A percentile compares a stretch with the other conserved stretches of the same genome.
These are phyloP conservation scores for Solea solea DNA, from an alignment of 2,113 vertebrate genomes.

Conservation along the genomic window DNA sequence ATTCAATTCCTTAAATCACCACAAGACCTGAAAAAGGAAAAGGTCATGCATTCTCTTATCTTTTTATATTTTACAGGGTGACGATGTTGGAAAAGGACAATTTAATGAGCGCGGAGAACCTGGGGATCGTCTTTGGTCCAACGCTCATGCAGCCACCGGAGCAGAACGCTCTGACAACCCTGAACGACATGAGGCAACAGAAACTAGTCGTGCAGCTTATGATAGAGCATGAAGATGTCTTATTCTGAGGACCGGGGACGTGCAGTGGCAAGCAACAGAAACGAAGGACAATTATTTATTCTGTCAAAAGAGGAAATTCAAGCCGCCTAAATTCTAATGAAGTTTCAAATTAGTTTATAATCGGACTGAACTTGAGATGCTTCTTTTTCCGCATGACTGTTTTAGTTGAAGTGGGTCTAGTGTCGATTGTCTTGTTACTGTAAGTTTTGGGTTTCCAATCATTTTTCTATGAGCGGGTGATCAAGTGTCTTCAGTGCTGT, in stretches of 20 bases:
- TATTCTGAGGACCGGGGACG: slow-evolving; percentile 84
- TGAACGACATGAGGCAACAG: slow-evolving; percentile 98
- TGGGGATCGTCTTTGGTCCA: slow-evolving; percentile 97
- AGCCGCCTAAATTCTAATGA: slow-evolving; percentile 61
- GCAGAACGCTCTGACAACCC: slow-evolving; percentile 91
- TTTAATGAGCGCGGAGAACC: slow-evolving; percentile 96
- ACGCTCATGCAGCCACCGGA: slow-evolving; percentile 97
- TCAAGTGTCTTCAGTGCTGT: slow-evolving; percentile 39
- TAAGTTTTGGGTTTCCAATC: slow-evolving; percentile 44
- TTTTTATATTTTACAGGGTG: slow-evolving; percentile 82
- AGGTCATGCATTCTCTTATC: background rate
- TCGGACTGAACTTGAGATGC: slow-evolving; percentile 78
- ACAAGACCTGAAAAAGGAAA: no score
- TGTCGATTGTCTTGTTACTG: slow-evolving; percentile 65
- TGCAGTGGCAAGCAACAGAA: slow-evolving; percentile 9
- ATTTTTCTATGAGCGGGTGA: slow-evolving; percentile 45
- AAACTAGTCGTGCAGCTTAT: slow-evolving; percentile 95
- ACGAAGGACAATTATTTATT: slow-evolving; percentile 71
- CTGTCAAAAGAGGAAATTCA: slow-evolving; percentile 62
- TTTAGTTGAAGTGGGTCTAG: slow-evolving; percentile 73
- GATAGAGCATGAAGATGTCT: slow-evolving; percentile 97
- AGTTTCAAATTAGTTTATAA: slow-evolving; percentile 56
- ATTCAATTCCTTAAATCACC: no score
- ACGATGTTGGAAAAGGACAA: slow-evolving; percentile 96
- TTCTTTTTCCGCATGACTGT: slow-evolving; percentile 83